Evolutionary conservation across 2,113 vertebrate genomes (phyloP).

Genomic region (Uropsilus gracilis): DNA sequence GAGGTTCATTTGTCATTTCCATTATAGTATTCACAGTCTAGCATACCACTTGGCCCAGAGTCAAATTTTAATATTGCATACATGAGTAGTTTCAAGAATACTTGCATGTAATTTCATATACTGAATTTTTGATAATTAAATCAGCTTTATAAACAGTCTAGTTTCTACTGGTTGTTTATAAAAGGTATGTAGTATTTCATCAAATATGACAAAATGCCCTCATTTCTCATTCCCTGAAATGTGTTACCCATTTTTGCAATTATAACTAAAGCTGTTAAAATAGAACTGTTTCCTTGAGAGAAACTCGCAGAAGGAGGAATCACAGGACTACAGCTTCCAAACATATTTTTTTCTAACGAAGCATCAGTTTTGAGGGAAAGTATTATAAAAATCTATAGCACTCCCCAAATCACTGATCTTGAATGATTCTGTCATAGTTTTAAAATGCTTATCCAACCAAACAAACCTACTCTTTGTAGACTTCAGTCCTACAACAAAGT

Average conservation of each 20-base stretch:
- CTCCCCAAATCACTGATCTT: background rate
- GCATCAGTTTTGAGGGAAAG: background rate
- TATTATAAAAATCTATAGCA: background rate
- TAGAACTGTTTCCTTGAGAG: background rate
- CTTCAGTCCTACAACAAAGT: background rate
- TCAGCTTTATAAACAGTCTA: background rate
- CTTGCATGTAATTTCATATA: background rate
- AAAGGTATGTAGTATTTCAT: background rate
- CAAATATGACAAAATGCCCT: conserved; percentile 3
- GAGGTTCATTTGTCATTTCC: background rate
- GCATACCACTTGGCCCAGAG: background rate
- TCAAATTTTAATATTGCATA: background rate
- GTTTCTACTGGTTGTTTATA: background rate
- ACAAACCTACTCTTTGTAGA: background rate
- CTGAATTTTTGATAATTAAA: background rate
- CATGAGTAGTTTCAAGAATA: background rate
- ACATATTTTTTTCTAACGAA: background rate
- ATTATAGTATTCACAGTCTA: background rate
- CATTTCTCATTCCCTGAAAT: background rate
- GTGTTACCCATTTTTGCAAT: background rate
- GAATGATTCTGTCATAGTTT: no score
- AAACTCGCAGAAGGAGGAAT: background rate
- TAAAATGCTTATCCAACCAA: background rate
- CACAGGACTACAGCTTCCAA: background rate
- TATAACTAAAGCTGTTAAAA: background rate